phyloP scores from a whole-genome alignment of 92 coral and sea anemone species.

The Parazoanthus swiftii region DNA sequence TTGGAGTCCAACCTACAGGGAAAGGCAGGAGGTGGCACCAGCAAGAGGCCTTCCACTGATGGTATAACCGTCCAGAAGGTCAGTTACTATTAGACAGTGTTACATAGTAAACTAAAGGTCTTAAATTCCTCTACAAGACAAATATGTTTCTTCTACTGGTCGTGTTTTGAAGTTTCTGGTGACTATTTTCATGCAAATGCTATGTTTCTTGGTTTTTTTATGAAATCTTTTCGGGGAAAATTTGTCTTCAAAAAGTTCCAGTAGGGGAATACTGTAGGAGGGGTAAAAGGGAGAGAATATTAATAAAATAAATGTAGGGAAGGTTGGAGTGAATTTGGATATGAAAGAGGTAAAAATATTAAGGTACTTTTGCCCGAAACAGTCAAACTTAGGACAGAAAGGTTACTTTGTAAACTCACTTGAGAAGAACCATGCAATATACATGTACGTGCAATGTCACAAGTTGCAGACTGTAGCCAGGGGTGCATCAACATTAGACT shows the following conservation, averaged over 20 bases:
- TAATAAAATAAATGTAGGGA: not conserved
- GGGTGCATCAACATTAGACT: too few species aligned
- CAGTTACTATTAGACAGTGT: not conserved
- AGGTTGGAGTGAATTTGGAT: not conserved
- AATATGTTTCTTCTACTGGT: too few species aligned
- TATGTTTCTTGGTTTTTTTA: too few species aligned
- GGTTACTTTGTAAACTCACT: not conserved
- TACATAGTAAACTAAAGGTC: not conserved
- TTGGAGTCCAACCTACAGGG: slow-evolving; percentile 90
- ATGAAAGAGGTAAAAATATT: not conserved
- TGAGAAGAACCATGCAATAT: too few species aligned
- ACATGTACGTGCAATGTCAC: too few species aligned
- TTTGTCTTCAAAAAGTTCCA: too few species aligned
- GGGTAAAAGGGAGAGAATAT: not conserved
- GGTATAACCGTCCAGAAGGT: slow-evolving; percentile 87
- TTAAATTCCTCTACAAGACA: too few species aligned
- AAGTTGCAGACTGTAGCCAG: too few species aligned
- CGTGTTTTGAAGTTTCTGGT: not conserved
- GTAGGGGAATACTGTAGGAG: not conserved
- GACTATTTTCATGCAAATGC: too few species aligned
- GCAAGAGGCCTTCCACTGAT: slow-evolving; percentile 79
- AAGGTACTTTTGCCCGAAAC: not conserved
- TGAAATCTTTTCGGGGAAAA: too few species aligned
- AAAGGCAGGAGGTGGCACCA: slow-evolving; percentile 81
- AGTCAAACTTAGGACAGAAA: not conserved